These are phyloP conservation scores for Disparrhopalites patrizii DNA, from an alignment of 2,888 invertebrate species.

Conservation along the genomic window DNA sequence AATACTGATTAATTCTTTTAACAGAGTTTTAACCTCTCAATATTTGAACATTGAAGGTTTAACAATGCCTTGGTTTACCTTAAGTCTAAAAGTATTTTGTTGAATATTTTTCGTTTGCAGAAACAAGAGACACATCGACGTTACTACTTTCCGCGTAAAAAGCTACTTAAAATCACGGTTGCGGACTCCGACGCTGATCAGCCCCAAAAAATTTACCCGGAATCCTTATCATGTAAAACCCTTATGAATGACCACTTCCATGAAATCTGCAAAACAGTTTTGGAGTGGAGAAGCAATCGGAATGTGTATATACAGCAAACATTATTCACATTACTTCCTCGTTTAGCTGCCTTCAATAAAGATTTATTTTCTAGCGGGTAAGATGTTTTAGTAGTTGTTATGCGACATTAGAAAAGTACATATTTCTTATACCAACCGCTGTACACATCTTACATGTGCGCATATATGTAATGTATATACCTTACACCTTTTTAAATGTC, in stretches of 20 bases:
- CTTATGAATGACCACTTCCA: slow-evolving; percentile 79
- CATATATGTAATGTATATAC: too few species aligned
- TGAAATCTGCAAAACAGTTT: slow-evolving; percentile 70
- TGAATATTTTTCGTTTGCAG: slow-evolving; percentile 5
- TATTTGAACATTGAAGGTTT: background rate
- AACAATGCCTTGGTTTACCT: background rate
- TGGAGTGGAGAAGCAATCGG: slow-evolving; percentile 69
- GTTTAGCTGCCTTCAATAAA: slow-evolving; percentile 88
- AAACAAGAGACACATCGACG: slow-evolving; percentile 16
- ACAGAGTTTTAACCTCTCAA: background rate
- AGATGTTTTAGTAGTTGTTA: slow-evolving; percentile 1
- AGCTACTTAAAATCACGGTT: slow-evolving; percentile 5
- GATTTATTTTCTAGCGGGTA: slow-evolving; percentile 62
- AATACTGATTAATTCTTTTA: background rate
- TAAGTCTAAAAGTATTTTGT: background rate
- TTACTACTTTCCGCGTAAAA: slow-evolving; percentile 24
- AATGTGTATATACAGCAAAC: slow-evolving; percentile 81
- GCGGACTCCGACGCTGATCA: slow-evolving; percentile 11
- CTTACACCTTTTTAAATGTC: background rate
- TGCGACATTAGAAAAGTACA: too few species aligned
- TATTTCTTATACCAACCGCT: too few species aligned
- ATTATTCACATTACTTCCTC: slow-evolving; percentile 78
- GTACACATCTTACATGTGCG: too few species aligned
- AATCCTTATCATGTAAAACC: slow-evolving; percentile 76
- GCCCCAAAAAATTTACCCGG: slow-evolving; percentile 36